phyloP scores from a whole-genome alignment of 2,113 vertebrate species.

The Phasianus colchicus region DNA sequence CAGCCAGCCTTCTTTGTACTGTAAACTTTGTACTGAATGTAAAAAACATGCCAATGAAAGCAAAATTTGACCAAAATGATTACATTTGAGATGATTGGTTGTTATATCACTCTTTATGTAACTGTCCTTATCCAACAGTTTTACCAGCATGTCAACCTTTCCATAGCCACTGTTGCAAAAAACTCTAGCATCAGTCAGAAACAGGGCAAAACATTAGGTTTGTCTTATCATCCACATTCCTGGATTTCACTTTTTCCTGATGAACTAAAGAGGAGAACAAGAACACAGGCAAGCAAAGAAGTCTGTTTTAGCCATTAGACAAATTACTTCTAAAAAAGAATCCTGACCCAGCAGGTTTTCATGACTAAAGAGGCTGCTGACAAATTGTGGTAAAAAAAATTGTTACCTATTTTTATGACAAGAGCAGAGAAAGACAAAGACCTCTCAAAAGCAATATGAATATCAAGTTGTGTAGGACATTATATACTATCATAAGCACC shows the following conservation, averaged over 20 bases:
- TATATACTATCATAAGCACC: not conserved
- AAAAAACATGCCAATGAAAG: not conserved
- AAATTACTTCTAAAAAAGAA: not conserved
- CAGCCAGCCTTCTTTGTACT: not conserved
- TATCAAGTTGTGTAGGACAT: not conserved
- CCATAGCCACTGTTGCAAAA: not conserved
- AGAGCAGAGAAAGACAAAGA: not conserved
- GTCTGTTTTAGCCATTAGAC: not conserved
- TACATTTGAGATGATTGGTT: accelerated
- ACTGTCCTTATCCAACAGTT: not conserved
- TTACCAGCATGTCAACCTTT: not conserved
- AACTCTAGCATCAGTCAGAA: not conserved
- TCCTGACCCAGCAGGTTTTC: not conserved
- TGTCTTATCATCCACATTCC: not conserved
- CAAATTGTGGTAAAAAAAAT: not conserved
- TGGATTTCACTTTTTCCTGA: not conserved
- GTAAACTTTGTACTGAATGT: not conserved
- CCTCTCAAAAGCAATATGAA: not conserved
- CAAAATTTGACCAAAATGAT: not conserved
- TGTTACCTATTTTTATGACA: not conserved
- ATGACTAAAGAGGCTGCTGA: not conserved
- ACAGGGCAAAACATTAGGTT: not conserved
- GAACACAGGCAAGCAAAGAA: not conserved
- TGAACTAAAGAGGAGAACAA: not conserved
- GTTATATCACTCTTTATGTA: not conserved